A percentile compares a stretch with the other conserved stretches of the same genome.
phyloP scores from a whole-genome alignment of 2,113 vertebrate species.

The Alethe castanea region DNA sequence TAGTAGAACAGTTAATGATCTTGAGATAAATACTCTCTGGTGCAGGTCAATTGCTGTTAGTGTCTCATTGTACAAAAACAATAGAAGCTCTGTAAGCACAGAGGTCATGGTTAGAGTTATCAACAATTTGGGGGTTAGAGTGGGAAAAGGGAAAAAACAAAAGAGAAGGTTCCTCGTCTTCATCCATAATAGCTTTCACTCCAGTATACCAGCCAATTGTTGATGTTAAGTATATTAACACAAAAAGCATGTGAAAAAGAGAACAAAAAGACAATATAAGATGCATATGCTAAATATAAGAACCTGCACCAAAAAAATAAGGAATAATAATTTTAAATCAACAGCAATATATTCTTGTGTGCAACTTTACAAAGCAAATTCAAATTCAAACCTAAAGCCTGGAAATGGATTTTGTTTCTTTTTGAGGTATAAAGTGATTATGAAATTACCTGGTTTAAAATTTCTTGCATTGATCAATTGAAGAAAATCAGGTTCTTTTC shows the following conservation, averaged over 20 bases:
- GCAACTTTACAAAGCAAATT: neutral
- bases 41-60: neutral
- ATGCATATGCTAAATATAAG: neutral
- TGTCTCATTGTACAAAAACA: constrained; percentile 13
- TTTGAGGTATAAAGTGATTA: neutral
- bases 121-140: neutral
- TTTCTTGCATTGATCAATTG: neutral
- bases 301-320: neutral
- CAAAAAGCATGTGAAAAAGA: neutral
- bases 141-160: neutral
- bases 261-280: neutral
- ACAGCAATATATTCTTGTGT: neutral
- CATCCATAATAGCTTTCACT: neutral
- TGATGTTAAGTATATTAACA: neutral
- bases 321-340: neutral
- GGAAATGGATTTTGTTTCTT: neutral
- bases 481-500: neutral
- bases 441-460: neutral
- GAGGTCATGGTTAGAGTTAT: neutral
- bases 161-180: neutral
- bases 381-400: neutral
- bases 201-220: neutral
- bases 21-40: constrained; percentile 6
- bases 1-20: neutral
- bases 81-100: constrained; percentile 1